Evolutionary conservation across 92 coral and sea anemone genomes (phyloP).

Genomic region (Actinernus sp.): DNA sequence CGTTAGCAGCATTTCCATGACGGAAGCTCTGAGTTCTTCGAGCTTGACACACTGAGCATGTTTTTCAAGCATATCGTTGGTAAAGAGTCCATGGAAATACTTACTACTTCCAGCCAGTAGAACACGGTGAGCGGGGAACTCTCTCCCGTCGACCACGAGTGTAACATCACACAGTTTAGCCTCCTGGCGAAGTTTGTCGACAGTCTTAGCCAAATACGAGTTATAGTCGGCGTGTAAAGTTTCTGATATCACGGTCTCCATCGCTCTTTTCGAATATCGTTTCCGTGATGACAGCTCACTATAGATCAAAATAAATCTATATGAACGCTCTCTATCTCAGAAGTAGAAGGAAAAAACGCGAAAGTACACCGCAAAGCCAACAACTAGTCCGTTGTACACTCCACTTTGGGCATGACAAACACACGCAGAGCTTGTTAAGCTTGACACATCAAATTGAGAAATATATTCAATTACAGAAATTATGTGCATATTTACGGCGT

Average conservation of each 20-base stretch:
- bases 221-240: constrained; percentile 3
- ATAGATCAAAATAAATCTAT: too few relatives aligned
- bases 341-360: too few relatives aligned
- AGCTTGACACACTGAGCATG: constrained; percentile 50
- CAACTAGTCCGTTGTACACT: too few relatives aligned
- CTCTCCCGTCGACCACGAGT: constrained; percentile 65
- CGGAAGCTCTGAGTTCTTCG: constrained; percentile 52
- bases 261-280: neutral
- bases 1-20: constrained; percentile 45
- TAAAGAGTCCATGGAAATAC: constrained; percentile 75
- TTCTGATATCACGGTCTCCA: neutral
- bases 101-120: constrained; percentile 71
- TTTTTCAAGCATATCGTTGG: constrained; percentile 78
- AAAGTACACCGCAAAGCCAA: too few relatives aligned
- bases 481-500: too few relatives aligned
- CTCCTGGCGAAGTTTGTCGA: constrained; percentile 59
- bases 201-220: constrained; percentile 6
- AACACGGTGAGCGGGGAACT: constrained; percentile 72
- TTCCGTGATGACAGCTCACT: too few relatives aligned
- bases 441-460: too few relatives aligned
- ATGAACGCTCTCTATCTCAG: too few relatives aligned
- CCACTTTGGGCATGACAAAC: too few relatives aligned
- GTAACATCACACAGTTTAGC: constrained; percentile 61
- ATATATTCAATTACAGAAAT: too few relatives aligned
- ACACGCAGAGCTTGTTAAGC: too few relatives aligned